Percentiles rank a stretch among this genome's conserved stretches.
phyloP scores from a whole-genome alignment of 2,797 vertebrate species.

The Buphagus erythrorhynchus region DNA sequence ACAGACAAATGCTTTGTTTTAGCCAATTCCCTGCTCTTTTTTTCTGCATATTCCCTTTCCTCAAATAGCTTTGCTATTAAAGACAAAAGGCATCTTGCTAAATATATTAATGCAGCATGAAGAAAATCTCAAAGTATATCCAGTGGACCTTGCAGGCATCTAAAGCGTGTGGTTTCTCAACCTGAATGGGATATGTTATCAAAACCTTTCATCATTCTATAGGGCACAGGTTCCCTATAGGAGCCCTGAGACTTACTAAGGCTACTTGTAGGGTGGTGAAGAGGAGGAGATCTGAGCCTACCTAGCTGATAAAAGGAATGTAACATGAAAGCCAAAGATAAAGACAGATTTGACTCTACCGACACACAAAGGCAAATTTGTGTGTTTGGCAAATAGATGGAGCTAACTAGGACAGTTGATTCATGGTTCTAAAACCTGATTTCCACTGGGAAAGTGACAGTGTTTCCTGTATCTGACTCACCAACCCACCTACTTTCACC shows the following conservation, averaged over 20 bases:
- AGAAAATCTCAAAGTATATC: neutral
- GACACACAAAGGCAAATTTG: neutral
- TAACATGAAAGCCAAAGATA: neutral
- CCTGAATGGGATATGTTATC: neutral
- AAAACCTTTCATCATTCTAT: neutral
- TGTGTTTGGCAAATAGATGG: neutral
- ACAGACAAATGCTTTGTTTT: neutral
- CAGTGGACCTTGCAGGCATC: neutral
- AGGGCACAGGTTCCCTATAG: neutral
- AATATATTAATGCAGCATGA: neutral
- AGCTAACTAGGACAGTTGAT: neutral
- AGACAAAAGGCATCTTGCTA: neutral
- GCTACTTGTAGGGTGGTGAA: neutral
- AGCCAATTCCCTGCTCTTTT: neutral
- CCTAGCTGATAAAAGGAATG: neutral
- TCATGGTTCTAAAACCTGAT: neutral
- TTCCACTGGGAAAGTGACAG: neutral
- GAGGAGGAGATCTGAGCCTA: neutral
- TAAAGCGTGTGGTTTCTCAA: neutral
- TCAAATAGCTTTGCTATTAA: neutral
- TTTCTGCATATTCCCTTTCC: neutral
- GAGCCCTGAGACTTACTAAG: neutral
- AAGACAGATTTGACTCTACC: neutral
- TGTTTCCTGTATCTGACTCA: neutral
- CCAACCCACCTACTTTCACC: neutral